Percentiles rank a stretch among this genome's conserved stretches.
Conservation (phyloP, 2,797 vertebrate species). For the Alosa sapidissima region DNA sequence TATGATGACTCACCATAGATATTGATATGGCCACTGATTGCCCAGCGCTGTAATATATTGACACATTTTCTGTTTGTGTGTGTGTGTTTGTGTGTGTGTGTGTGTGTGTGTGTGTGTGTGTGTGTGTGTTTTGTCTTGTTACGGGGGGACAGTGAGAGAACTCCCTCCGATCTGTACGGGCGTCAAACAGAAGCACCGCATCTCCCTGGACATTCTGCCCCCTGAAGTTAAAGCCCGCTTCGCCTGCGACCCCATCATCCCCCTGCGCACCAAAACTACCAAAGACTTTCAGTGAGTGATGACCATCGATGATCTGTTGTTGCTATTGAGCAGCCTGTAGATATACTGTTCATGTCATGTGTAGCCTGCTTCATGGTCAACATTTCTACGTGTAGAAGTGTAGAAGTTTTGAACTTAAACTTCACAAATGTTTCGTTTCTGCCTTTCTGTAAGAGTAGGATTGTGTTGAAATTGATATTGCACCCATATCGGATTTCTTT, state of each 20-base stretch:
- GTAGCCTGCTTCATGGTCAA: not conserved
- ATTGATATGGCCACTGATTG: not conserved
- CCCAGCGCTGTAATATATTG: not conserved
- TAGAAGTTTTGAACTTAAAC: no score
- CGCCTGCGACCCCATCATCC: slow-evolving; percentile 70
- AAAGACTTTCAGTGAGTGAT: slow-evolving; percentile 83
- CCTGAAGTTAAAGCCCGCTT: slow-evolving; percentile 75
- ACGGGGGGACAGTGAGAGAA: slow-evolving; percentile 69
- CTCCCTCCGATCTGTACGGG: slow-evolving; percentile 77
- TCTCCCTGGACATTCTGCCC: slow-evolving; percentile 71
- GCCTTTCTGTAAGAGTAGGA: no score
- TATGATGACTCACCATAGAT: no score
- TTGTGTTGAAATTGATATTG: no score
- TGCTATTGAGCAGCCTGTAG: no score
- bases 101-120: not conserved
- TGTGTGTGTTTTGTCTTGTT: slow-evolving; percentile 22
- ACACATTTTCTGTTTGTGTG: not conserved
- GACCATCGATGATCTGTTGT: no score
- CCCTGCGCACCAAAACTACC: slow-evolving; percentile 76
- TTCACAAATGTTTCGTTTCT: no score
- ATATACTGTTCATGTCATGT: no score
- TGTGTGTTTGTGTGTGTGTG: not conserved
- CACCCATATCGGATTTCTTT: no score
- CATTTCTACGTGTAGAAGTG: no score
- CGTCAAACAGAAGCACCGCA: slow-evolving; percentile 82